Evolutionary conservation across 2,797 vertebrate genomes (phyloP), one percentile per base, ranked within the genome.

Genomic region (Botia kubotai): DNA sequence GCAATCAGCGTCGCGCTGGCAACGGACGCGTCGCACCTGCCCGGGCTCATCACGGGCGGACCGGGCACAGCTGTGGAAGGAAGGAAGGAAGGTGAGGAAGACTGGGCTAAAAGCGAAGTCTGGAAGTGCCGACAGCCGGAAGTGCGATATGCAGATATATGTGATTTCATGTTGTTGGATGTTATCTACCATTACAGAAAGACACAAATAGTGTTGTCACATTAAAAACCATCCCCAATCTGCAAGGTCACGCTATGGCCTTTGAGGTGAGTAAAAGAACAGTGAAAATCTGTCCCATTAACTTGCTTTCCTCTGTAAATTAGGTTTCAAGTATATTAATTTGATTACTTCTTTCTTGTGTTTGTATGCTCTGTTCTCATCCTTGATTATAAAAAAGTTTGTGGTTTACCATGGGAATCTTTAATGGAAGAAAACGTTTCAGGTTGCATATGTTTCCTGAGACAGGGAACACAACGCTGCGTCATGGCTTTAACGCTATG

Each of bases 151-250:
- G n/a, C n/a, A n/a, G n/a, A n/a, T n/a, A n/a, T n/a, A n/a, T 29
- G 4, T 29, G 29, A 46, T 46, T 39, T 75, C 12, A 39, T 29
- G 16, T 63, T 81, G 5, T 55, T 1, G 52, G 19, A 50, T 19
- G 39, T 33, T 79, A 4, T 79, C 62, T n/a, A 17, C 12, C 29
- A 53, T 67, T 75, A 52, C 94, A 99, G 98, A 98, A 95, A 95
- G 97, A 99, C 95, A 96, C 95, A 87, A 96, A 93, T 72, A 97
- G 97, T 79, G 93, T 92, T 0, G 94, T 99, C 83, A 97, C 95
- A 2, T 90, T 99, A 90, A 98, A 97, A 93, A 94, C 98, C 60
- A 94, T 98, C 89, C 94, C 97, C 85, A 98, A 96, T 84, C 94
- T 93, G 87, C 96, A 95, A 84, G 95, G 90, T 85, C 96, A 95